A percentile compares a stretch with the other conserved stretches of the same genome.
Conservation (phyloP, 2,797 vertebrate genomes). For the Diglossa cyanea region DNA sequence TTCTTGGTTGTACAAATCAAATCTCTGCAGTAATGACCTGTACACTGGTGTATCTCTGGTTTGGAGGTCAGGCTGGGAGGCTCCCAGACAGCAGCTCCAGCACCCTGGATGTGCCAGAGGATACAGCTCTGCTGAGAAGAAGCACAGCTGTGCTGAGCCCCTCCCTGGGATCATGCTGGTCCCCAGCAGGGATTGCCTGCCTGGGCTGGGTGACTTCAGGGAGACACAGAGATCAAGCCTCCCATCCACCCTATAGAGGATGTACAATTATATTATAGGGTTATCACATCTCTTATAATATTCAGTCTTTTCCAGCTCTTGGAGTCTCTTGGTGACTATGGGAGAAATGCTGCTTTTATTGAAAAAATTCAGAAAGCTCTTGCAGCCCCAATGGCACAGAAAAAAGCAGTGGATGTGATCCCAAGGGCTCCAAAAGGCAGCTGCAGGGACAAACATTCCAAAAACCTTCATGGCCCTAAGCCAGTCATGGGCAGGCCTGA, state of each 20-base stretch:
- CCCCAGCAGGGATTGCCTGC: background rate
- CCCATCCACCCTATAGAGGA: background rate
- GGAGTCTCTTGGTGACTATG: background rate
- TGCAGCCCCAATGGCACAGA: background rate
- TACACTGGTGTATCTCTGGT: background rate
- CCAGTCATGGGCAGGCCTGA: background rate
- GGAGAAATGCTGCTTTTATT: background rate
- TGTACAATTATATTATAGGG: background rate
- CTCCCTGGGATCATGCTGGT: fast-evolving
- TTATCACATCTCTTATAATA: background rate
- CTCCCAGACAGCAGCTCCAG: background rate
- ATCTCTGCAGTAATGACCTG: background rate
- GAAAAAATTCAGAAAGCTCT: background rate
- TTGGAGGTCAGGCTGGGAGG: background rate
- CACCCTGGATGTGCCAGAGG: background rate
- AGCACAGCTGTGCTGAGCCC: background rate
- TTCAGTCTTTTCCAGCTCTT: background rate
- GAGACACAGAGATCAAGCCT: background rate
- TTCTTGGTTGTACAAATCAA: background rate
- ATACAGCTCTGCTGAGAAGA: background rate
- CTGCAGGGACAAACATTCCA: background rate
- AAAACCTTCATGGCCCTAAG: background rate
- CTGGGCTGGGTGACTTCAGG: background rate
- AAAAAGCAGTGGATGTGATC: background rate
- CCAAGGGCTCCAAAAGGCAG: background rate